These are phyloP conservation scores for Micromesistius poutassou DNA, from an alignment of 2,797 vertebrate species.

Conservation along the genomic window DNA sequence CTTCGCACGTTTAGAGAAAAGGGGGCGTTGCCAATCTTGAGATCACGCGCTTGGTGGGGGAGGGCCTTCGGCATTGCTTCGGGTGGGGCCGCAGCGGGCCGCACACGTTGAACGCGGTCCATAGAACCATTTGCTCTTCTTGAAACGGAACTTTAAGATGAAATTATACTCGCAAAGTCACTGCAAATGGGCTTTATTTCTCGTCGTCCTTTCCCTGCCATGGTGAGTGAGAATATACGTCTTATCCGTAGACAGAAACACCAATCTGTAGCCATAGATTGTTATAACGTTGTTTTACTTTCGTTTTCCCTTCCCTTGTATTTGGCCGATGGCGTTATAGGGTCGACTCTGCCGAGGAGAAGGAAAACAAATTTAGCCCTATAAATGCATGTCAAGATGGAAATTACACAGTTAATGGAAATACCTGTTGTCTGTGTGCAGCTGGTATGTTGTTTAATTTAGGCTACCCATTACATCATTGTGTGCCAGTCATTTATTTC, in stretches of 20 bases:
- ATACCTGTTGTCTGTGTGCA: constrained; percentile 39
- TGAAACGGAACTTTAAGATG: neutral
- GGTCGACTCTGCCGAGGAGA: neutral
- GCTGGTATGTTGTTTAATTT: constrained; percentile 24
- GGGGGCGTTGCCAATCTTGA: too few relatives aligned
- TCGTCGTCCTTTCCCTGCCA: neutral
- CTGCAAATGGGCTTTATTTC: neutral
- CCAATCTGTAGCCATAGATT: neutral
- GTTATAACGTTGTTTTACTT: too few relatives aligned
- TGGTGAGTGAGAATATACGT: neutral
- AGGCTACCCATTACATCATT: neutral
- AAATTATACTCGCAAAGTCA: neutral
- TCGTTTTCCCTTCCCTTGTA: too few relatives aligned
- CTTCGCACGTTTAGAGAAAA: too few relatives aligned
- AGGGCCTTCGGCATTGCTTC: too few relatives aligned
- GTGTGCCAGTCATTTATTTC: neutral
- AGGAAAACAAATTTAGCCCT: neutral
- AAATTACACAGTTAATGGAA: fast-evolving
- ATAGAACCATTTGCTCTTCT: too few relatives aligned
- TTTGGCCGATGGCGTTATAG: neutral
- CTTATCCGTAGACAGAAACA: neutral
- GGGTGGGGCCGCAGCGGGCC: too few relatives aligned
- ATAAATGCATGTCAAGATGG: constrained; percentile 34
- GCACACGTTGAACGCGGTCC: too few relatives aligned
- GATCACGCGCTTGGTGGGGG: too few relatives aligned